phyloP scores from a whole-genome alignment of 1,140 invertebrate genomes.

The Propsilocerus akamusi region DNA sequence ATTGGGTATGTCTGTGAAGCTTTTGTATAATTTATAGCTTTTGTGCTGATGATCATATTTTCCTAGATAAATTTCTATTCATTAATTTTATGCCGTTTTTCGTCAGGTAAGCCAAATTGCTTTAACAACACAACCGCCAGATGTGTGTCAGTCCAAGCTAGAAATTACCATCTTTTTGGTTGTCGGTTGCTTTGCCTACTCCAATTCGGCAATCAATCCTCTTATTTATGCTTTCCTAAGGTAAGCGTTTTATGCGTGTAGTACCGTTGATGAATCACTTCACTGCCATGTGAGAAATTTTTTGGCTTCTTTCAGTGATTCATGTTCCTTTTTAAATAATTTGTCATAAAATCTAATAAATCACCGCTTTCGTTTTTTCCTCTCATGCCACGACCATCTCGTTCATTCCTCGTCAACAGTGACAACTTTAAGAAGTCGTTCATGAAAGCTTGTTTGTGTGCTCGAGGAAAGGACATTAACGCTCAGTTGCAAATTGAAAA shows the following conservation, averaged over 20 bases:
- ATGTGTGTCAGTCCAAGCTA: slow-evolving; percentile 46
- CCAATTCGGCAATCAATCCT: slow-evolving; percentile 94
- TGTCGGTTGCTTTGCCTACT: slow-evolving; percentile 79
- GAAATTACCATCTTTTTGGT: slow-evolving; percentile 62
- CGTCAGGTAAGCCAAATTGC: slow-evolving; percentile 30
- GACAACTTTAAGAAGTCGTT: slow-evolving; percentile 94
- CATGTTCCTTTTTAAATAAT: too few relatives aligned
- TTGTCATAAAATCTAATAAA: too few relatives aligned
- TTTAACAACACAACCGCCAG: slow-evolving; percentile 44
- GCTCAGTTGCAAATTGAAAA: slow-evolving; percentile 76
- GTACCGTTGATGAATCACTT: too few relatives aligned
- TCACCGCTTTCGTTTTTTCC: too few relatives aligned
- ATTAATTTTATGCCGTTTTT: background rate
- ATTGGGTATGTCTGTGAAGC: slow-evolving; percentile 59
- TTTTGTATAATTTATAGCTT: background rate
- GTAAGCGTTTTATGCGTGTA: background rate
- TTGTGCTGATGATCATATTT: background rate
- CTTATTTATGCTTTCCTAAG: slow-evolving; percentile 88
- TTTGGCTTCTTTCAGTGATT: too few relatives aligned
- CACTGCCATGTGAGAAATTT: too few relatives aligned
- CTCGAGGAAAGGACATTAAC: slow-evolving; percentile 67
- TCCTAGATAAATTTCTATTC: background rate
- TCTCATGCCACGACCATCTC: too few relatives aligned
- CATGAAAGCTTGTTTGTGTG: slow-evolving; percentile 74
- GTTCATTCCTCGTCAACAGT: slow-evolving; percentile 23